These are phyloP conservation scores for Petrocephalus sullivani DNA, from an alignment of 2,797 vertebrate species.

Conservation along the genomic window DNA sequence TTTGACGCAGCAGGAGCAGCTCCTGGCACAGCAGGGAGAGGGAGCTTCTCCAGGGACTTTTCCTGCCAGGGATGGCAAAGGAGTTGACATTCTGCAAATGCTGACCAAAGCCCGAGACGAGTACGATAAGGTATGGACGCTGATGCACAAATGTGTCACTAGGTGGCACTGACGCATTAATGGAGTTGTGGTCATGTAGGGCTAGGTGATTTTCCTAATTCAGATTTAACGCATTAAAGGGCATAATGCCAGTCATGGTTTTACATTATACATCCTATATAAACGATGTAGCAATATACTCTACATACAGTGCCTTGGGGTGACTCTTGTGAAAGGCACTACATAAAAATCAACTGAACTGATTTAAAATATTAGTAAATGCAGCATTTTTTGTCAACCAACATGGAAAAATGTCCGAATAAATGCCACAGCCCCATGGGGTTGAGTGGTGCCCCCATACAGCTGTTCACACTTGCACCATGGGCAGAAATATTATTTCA, in stretches of 20 bases:
- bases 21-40: constrained; percentile 60
- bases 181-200: neutral
- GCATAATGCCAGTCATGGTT: neutral
- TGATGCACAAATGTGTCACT: neutral
- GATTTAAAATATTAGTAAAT: neutral
- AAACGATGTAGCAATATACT: neutral
- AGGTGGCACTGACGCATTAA: constrained; percentile 22
- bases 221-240: neutral
- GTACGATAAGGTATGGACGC: constrained; percentile 76
- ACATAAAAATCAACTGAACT: neutral
- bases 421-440: neutral
- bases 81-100: constrained; percentile 88
- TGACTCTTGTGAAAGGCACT: neutral
- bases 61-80: constrained; percentile 60
- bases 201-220: neutral
- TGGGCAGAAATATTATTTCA: neutral
- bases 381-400: neutral
- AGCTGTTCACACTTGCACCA: neutral
- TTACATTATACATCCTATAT: neutral
- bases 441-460: neutral
- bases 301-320: neutral
- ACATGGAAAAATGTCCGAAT: neutral
- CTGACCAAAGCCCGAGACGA: constrained; percentile 84
- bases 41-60: constrained; percentile 61
- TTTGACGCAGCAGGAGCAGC: constrained; percentile 81